phyloP scores from a whole-genome alignment of 2,113 vertebrate genomes.

The Arvicanthis niloticus region DNA sequence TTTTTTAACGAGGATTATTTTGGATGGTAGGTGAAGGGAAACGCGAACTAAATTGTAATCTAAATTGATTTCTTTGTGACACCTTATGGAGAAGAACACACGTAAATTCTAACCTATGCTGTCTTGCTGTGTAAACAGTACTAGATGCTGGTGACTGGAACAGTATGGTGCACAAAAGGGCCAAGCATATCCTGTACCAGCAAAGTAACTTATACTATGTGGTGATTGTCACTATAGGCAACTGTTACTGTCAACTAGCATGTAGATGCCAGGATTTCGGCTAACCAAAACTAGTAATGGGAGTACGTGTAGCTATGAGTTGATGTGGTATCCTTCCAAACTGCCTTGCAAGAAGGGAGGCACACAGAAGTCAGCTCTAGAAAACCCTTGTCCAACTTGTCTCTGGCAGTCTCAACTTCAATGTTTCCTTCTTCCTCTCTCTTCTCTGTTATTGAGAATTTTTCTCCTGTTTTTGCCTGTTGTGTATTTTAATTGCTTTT shows the following conservation, averaged over 20 bases:
- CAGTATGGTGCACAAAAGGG: neutral
- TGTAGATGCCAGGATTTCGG: neutral
- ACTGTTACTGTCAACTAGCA: neutral
- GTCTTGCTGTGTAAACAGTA: neutral
- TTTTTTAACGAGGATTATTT: neutral
- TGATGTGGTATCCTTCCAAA: neutral
- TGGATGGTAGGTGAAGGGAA: neutral
- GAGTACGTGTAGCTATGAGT: neutral
- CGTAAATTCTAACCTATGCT: neutral
- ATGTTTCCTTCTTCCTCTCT: neutral
- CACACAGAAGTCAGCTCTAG: neutral
- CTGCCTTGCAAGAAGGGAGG: too few species aligned
- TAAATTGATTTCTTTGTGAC: neutral
- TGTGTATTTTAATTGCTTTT: neutral
- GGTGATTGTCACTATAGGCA: neutral
- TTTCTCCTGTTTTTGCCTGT: neutral
- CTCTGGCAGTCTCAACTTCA: neutral
- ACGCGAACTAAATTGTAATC: neutral
- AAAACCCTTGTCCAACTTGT: neutral
- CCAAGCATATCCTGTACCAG: neutral
- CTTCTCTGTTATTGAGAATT: neutral
- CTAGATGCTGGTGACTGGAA: neutral
- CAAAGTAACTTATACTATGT: neutral
- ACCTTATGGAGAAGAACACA: neutral
- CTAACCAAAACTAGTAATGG: neutral